Evolutionary conservation across 2,888 invertebrate genomes (phyloP).

Genomic region (Byasa hedistus): DNA sequence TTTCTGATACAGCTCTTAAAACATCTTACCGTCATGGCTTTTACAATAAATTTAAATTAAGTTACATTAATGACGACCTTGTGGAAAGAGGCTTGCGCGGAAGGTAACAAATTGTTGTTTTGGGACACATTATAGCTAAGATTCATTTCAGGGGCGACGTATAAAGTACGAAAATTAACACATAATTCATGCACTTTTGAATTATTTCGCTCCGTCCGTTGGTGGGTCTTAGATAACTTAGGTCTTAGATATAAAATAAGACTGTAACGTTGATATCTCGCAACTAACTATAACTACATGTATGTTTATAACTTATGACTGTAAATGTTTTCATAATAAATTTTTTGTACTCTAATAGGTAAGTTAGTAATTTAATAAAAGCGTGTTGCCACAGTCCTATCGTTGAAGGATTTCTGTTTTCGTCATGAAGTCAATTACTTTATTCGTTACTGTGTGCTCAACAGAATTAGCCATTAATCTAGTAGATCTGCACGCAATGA

Average conservation of each 20-base stretch:
- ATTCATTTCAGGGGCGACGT: slow-evolving; percentile 25
- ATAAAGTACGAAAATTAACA: slow-evolving; percentile 26
- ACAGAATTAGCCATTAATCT: slow-evolving; percentile 10
- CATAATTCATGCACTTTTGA: slow-evolving; percentile 27
- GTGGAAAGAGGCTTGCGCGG: slow-evolving; percentile 24
- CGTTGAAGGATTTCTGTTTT: background rate
- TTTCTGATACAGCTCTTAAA: slow-evolving; percentile 9
- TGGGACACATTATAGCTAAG: slow-evolving; percentile 28
- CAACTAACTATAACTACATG: too few relatives aligned
- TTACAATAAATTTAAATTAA: slow-evolving; percentile 30
- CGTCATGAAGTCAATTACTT: slow-evolving; percentile 12
- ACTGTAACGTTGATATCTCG: too few relatives aligned
- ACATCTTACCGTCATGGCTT: slow-evolving; percentile 10
- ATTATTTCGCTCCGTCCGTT: slow-evolving; percentile 14
- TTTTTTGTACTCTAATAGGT: too few relatives aligned
- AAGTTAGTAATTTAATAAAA: too few relatives aligned
- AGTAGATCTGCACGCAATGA: slow-evolving; percentile 7
- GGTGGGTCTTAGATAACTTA: background rate
- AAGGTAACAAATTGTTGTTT: slow-evolving; percentile 30
- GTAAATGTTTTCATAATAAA: too few relatives aligned
- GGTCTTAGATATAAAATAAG: background rate
- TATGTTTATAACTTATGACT: too few relatives aligned
- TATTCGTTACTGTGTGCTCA: background rate
- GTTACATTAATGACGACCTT: slow-evolving; percentile 29
- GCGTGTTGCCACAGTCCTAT: too few relatives aligned